These are phyloP conservation scores for Hydra vulgaris DNA, from an alignment of 30 jellyfish, hydroid and myxozoan genomes.

Conservation along the genomic window DNA sequence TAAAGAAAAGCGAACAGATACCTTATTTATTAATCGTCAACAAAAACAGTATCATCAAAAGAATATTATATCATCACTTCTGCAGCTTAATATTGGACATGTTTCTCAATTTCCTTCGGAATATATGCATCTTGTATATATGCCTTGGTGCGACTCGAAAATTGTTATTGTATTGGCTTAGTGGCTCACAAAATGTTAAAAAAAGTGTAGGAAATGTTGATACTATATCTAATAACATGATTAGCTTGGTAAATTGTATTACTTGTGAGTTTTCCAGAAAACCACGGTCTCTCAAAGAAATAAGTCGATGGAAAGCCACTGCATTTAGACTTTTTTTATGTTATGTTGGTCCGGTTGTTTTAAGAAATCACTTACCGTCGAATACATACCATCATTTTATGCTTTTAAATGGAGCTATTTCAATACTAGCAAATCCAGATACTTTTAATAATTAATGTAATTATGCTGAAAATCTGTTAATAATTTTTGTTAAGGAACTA, in stretches of 20 bases:
- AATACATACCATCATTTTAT: background rate
- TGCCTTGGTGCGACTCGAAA: background rate
- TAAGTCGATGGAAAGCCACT: background rate
- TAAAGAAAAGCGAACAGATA: background rate
- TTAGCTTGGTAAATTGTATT: background rate
- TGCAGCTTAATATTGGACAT: background rate
- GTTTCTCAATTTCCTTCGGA: background rate
- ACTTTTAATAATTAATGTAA: background rate
- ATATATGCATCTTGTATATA: background rate
- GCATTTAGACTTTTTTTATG: background rate
- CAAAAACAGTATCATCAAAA: background rate
- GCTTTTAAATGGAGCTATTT: background rate
- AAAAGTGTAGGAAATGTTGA: background rate
- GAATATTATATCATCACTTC: background rate
- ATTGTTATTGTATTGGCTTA: background rate
- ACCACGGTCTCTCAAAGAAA: background rate
- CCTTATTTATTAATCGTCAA: background rate
- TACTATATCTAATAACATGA: background rate
- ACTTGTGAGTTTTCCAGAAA: background rate
- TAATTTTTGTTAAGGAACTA: background rate
- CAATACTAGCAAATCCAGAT: background rate
- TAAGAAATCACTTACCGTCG: background rate
- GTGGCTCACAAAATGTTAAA: background rate
- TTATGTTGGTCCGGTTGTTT: background rate
- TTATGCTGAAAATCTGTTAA: background rate